These are phyloP conservation scores for Lasioglossum villosulum DNA, from an alignment of 2,888 invertebrate species.

Conservation along the genomic window DNA sequence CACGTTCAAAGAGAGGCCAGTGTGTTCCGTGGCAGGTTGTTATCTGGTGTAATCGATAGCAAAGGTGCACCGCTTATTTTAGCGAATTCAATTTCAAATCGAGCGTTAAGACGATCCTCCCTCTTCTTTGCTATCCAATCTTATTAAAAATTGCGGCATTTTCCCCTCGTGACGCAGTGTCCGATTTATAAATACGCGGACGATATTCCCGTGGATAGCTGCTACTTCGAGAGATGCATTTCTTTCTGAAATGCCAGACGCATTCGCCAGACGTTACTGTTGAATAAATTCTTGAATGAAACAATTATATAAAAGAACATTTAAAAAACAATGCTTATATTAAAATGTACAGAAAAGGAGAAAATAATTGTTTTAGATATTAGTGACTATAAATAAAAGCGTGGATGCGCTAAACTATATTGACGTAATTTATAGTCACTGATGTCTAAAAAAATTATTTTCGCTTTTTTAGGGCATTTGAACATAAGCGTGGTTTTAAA, in stretches of 20 bases:
- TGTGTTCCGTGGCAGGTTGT: slow-evolving; percentile 30
- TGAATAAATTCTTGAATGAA: background rate
- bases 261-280: background rate
- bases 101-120: slow-evolving; percentile 19
- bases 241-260: background rate
- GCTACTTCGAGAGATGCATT: background rate
- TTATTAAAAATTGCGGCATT: slow-evolving; percentile 30
- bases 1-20: slow-evolving; percentile 31
- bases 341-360: no score
- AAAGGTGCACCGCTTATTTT: slow-evolving; percentile 38
- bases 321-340: no score
- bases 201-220: no score
- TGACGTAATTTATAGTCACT: no score
- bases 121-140: background rate
- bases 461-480: no score
- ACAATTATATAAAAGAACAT: no score
- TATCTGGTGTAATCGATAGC: slow-evolving; percentile 44
- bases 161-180: background rate
- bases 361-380: no score
- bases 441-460: no score
- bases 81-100: slow-evolving; percentile 57
- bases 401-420: no score
- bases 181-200: background rate
- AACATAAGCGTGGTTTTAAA: no score
- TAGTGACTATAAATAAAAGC: no score